Percentiles rank a stretch among this genome's conserved stretches.
phyloP scores from a whole-genome alignment of 2,888 invertebrate species.

The Euzophera pinguis region DNA sequence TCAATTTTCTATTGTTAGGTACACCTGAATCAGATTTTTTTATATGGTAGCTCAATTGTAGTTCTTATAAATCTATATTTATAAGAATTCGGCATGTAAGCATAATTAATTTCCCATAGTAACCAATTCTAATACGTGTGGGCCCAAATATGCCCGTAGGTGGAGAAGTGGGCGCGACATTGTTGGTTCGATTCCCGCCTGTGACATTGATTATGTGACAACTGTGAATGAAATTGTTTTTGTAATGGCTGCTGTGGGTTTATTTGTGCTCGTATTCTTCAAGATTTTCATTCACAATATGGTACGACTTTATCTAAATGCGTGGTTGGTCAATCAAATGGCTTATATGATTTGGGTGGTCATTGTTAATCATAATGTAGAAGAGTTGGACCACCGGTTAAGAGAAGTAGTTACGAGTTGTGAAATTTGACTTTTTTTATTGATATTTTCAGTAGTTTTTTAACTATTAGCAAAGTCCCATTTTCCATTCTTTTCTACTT shows the following conservation, averaged over 20 bases:
- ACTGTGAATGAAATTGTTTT: constrained; percentile 22
- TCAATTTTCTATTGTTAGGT: no score
- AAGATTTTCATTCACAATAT: constrained; percentile 1
- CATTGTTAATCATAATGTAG: not conserved
- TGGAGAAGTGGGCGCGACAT: constrained; percentile 31
- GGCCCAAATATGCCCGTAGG: constrained; percentile 49
- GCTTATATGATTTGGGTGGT: not conserved
- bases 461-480: no score
- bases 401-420: no score
- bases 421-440: no score
- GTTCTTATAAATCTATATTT: no score
- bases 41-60: no score
- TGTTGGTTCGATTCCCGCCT: constrained; percentile 42
- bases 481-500: no score
- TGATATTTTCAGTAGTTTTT: no score
- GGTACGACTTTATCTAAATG: constrained; percentile 1
- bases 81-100: no score
- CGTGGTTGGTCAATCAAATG: no score
- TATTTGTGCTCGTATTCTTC: constrained; percentile 18
- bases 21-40: no score
- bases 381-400: no score
- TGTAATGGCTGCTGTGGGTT: constrained; percentile 20
- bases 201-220: constrained; percentile 23
- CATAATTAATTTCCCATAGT: not conserved
- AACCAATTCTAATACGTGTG: constrained; percentile 32